phyloP scores from a whole-genome alignment of 2,113 vertebrate genomes.

The Egretta garzetta region DNA sequence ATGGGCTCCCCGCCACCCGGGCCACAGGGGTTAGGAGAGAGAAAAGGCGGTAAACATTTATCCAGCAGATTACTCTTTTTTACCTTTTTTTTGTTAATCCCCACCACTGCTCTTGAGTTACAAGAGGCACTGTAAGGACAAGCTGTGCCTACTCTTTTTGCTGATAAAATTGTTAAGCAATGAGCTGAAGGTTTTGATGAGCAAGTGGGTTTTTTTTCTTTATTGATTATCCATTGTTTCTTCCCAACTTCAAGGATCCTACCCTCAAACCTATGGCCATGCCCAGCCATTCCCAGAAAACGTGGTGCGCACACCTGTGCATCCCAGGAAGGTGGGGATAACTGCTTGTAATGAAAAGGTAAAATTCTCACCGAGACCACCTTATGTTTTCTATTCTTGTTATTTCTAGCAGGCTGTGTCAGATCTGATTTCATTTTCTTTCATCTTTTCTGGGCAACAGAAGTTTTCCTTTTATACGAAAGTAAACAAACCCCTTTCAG shows the following conservation, averaged over 20 bases:
- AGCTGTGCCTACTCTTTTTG: background rate
- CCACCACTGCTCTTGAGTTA: background rate
- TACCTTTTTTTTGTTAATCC: background rate
- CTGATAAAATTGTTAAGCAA: background rate
- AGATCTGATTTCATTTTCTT: background rate
- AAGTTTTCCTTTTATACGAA: background rate
- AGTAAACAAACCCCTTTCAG: constrained; percentile 11
- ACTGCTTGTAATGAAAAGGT: background rate
- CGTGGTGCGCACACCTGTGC: rapidly evolving
- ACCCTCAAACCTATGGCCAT: background rate
- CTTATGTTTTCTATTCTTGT: background rate
- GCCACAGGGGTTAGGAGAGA: background rate
- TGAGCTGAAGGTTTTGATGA: background rate
- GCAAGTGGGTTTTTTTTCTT: background rate
- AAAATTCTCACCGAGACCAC: background rate
- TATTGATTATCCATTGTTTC: background rate
- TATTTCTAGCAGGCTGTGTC: background rate
- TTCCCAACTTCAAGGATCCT: background rate
- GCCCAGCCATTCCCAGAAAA: background rate
- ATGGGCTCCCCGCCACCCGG: background rate
- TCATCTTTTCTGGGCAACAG: background rate
- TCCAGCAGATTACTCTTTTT: background rate
- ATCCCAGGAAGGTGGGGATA: background rate
- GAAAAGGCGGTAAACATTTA: constrained; percentile 17
- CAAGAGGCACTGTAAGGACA: background rate